These are phyloP conservation scores for Dryomyza anilis DNA, from an alignment of 2,888 invertebrate genomes.

Conservation along the genomic window DNA sequence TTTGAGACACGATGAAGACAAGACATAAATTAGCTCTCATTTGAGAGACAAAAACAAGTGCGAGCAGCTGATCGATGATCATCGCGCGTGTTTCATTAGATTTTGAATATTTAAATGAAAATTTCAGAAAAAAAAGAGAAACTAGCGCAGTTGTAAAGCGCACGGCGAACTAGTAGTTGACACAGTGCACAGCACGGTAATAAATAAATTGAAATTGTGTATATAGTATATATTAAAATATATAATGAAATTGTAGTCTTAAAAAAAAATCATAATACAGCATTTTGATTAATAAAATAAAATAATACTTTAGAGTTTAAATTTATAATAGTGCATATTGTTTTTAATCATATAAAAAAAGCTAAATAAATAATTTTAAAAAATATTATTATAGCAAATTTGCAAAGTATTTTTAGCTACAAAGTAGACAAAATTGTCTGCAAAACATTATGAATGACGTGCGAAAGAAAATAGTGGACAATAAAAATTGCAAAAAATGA, in stretches of 20 bases:
- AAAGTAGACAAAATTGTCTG: background rate
- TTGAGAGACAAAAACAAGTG: too few species aligned
- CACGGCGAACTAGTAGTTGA: too few species aligned
- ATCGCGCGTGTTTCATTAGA: background rate
- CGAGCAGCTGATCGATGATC: background rate
- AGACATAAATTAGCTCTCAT: too few species aligned
- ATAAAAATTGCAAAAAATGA: background rate
- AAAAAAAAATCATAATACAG: background rate
- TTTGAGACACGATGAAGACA: too few species aligned
- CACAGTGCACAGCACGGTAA: background rate
- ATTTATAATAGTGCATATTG: background rate
- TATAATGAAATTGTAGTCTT: background rate
- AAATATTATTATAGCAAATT: background rate
- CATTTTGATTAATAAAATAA: background rate
- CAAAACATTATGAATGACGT: slow-evolving; percentile 10
- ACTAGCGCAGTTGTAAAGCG: slow-evolving; percentile 9
- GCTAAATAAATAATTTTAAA: background rate
- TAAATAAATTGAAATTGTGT: background rate
- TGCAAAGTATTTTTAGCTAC: slow-evolving; percentile 14
- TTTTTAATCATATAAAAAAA: background rate
- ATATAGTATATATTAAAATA: background rate
- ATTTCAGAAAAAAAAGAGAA: background rate
- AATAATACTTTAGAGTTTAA: background rate
- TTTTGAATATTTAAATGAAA: slow-evolving; percentile 2
- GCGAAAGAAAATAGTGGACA: background rate